Evolutionary conservation across 2,113 vertebrate species (phyloP), one percentile per base, ranked within the genome.

Genomic region (Charina bottae): DNA sequence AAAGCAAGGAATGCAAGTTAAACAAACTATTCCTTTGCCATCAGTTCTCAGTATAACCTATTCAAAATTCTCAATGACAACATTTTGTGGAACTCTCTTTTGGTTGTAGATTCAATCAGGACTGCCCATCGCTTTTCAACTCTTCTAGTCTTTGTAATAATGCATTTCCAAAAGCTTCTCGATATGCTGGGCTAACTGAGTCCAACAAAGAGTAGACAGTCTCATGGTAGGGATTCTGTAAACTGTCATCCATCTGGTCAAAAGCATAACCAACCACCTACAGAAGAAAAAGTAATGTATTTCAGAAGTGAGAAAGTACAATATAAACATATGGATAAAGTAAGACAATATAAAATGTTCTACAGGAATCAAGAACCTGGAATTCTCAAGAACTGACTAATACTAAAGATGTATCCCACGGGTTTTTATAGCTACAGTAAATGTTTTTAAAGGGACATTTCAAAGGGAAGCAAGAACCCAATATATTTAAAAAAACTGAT

Each of bases 141-240:
- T 97, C 98, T 96, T 99, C 99, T 33, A 99, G 97, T 96, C 99
- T 98, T 96, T 98, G 98, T 58, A 99, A 98, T 15, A 99, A 96
- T 15, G 99, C 99, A 2, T 99, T 99, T 91, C 99, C 99, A 91
- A 99, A 99, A 4, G 99, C 99, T 89, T 99, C 98, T 93, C 99
- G 98, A 97, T 99, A 99, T 0, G 99, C 99, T 0, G 98, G 99
- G 97, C 99, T 99, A 94, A 99, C 98, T 0, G 98, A 98, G 92
- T 99, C 99, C 97, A 99, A 95, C 90, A 99, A 97, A 0, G 99
- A 99, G 96, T 99, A 99, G 94, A 99, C 98, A 1, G 99, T 99
- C 96, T 99, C 99, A 1, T 99, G 98, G 96, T 99, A 99, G 3
- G 98, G 98, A 46, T 97, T 98, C 94, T 96, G 98, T 93, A 98